Percentiles rank a stretch among this genome's conserved stretches.
Conservation (phyloP, 1,140 invertebrate species). For the Plutomurus gul region DNA sequence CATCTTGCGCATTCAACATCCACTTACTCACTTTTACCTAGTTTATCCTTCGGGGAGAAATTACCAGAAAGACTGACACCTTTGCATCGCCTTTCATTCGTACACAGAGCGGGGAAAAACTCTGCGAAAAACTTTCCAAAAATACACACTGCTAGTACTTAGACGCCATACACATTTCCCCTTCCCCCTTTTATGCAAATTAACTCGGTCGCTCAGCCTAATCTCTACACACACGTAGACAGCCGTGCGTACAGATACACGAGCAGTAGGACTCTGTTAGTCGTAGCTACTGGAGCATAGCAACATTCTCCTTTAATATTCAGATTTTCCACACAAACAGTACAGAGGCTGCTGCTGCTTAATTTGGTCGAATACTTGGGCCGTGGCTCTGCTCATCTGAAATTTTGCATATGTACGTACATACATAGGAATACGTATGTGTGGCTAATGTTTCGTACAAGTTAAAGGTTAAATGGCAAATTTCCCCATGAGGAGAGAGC, state of each 20-base stretch:
- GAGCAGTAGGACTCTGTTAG: too few species aligned
- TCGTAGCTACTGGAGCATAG: too few species aligned
- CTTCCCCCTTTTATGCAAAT: constrained; percentile 7
- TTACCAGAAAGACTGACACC: constrained; percentile 14
- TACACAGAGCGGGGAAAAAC: neutral
- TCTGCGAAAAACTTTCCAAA: neutral
- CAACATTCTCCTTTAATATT: too few species aligned
- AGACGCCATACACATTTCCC: neutral
- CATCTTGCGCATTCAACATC: neutral
- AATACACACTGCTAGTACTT: neutral
- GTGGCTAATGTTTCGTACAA: neutral
- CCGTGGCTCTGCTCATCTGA: too few species aligned
- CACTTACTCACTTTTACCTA: neutral
- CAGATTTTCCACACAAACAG: neutral
- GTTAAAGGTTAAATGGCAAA: constrained; percentile 6
- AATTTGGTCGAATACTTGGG: too few species aligned
- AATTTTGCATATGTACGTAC: neutral
- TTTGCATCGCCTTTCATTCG: neutral
- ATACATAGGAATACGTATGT: neutral
- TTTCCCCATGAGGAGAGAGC: neutral
- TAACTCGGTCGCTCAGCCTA: too few species aligned
- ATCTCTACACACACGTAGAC: too few species aligned
- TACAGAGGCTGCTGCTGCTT: neutral
- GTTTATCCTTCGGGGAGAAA: constrained; percentile 14
- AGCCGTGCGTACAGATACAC: too few species aligned